Evolutionary conservation across 2,888 invertebrate species (phyloP), one percentile per base, ranked within the genome.

Genomic region (Latrodectus elegans): DNA sequence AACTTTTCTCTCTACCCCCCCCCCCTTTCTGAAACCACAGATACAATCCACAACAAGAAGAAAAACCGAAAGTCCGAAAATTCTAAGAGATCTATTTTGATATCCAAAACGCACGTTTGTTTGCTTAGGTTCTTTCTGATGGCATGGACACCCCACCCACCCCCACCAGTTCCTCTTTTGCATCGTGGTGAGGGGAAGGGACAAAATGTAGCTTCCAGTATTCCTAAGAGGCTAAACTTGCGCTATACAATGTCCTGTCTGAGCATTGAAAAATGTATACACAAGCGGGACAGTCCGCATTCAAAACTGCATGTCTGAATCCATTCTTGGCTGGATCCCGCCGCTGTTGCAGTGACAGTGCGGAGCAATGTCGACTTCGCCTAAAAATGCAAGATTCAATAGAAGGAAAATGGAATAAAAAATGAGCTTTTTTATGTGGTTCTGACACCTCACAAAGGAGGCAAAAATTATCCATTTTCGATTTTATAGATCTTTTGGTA

Each of bases 391-490:
- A 51, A 55, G 60, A 67, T 77, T 87, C 86, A 80, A 85, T 85
- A 74, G 85, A 68, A 68, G 55, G 74, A 87, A 87, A 82, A 87
- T 87, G 86, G 86, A 87, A 87, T 87, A 87, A 87, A 87, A 87
- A 87, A 87, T 87, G 86, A 87, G 77, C 72, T 72, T 87, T 76
- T 86, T 80, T 86, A 75, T 80, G 81, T 87, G 86, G 86, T 87
- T 87, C 81, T 87, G 86, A 87, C 86, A 87, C 76, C 67, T 77
- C 81, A 87, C 86, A 87, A 87, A 81, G 81, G 38, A 53, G 55
- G 76, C 64, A 77, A 87, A 87, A 87, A 87, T 87, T 87, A 87
- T 87, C 86, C 86, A 81, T 87, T 87, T 87, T 87, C 81, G 77
- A 70, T 49, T 68, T 74, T 74, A 72, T 75, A 80, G 74, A 81